Evolutionary conservation across 1,140 invertebrate species (phyloP).

Genomic region (Melanaphis sacchari): DNA sequence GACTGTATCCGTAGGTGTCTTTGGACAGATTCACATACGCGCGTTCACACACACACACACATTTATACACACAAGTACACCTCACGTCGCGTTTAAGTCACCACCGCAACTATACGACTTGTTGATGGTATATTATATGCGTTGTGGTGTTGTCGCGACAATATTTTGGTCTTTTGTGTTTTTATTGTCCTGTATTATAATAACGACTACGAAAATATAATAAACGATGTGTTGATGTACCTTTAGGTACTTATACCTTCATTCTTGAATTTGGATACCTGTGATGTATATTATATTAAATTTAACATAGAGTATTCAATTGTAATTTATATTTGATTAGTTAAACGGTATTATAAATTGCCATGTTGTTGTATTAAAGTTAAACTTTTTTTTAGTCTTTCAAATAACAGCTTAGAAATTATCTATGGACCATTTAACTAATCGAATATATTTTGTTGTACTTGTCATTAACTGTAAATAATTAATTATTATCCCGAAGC

Average conservation of each 20-base stretch:
- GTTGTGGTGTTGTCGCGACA: constrained; percentile 27
- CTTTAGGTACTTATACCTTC: background rate
- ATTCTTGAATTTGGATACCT: background rate
- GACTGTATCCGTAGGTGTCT: constrained; percentile 12
- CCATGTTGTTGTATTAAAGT: background rate
- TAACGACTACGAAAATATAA: background rate
- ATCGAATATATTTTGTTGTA: background rate
- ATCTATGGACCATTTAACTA: background rate
- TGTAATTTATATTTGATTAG: background rate
- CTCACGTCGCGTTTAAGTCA: constrained; percentile 10
- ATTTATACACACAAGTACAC: background rate
- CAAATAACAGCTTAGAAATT: background rate
- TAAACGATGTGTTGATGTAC: background rate
- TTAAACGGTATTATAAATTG: background rate
- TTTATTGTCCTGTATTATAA: background rate
- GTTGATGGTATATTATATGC: background rate
- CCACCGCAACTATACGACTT: background rate
- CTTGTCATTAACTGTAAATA: background rate
- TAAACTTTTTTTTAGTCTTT: background rate
- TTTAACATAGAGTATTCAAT: background rate
- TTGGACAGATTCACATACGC: constrained; percentile 13
- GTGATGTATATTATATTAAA: background rate
- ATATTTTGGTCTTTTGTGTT: constrained; percentile 41
- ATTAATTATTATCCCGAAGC: background rate
- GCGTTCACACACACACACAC: background rate